Percentiles rank a stretch among this genome's conserved stretches.
phyloP scores from a whole-genome alignment of 2,113 vertebrate genomes.

The Caracal caracal region DNA sequence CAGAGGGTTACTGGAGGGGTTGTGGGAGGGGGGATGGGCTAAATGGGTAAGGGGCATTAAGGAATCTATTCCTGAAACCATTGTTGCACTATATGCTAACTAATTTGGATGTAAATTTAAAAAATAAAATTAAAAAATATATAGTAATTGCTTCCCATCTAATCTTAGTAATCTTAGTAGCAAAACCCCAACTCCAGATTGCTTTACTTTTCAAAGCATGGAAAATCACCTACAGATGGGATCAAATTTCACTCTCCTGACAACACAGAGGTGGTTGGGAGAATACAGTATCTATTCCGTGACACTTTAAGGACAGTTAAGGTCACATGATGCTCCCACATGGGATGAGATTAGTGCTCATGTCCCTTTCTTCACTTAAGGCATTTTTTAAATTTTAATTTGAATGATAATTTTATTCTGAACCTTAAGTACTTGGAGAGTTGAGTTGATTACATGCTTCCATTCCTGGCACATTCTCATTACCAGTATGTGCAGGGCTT shows the following conservation, averaged over 20 bases:
- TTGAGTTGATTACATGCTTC: background rate
- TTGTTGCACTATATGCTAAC: too few species aligned
- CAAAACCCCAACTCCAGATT: background rate
- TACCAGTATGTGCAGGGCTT: background rate
- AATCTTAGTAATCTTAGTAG: slow-evolving; percentile 32
- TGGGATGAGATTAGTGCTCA: background rate
- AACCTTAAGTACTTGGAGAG: background rate
- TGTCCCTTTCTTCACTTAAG: background rate
- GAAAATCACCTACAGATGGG: background rate
- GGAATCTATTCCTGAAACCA: too few species aligned
- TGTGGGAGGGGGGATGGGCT: too few species aligned
- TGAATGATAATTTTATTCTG: background rate
- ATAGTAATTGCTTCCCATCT: background rate
- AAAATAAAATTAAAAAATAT: too few species aligned
- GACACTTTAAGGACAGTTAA: background rate
- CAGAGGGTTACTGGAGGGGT: too few species aligned
- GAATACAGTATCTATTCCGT: background rate
- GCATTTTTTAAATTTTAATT: background rate
- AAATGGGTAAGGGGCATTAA: too few species aligned
- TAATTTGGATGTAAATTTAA: too few species aligned
- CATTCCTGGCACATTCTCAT: background rate
- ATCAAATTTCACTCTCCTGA: background rate
- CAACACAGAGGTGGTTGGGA: background rate
- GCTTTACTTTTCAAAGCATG: slow-evolving; percentile 7
- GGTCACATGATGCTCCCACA: background rate